Conservation (phyloP, 2,113 vertebrate species). For the Uropsilus gracilis region DNA sequence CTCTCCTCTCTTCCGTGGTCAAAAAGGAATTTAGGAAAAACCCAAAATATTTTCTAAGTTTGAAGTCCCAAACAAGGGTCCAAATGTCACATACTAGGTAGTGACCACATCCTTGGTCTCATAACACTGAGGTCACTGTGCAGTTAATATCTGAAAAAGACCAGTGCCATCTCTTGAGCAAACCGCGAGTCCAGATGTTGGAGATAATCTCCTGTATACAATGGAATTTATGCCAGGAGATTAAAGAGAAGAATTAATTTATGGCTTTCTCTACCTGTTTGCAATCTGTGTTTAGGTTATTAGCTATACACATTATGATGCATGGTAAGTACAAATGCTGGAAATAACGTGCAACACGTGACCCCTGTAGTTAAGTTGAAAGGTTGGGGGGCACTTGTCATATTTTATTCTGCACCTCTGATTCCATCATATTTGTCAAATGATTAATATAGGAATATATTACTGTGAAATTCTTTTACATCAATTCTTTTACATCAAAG, state of each 20-base stretch:
- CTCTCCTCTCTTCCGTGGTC: neutral
- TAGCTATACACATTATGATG: neutral
- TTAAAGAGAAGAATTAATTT: conserved; percentile 69
- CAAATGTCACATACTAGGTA: neutral
- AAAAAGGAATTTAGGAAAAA: neutral
- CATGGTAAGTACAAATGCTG: conserved; percentile 4
- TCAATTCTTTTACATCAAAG: conserved; percentile 58
- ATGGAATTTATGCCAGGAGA: conserved; percentile 28
- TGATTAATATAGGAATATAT: conserved; percentile 54
- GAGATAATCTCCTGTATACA: conserved; percentile 65
- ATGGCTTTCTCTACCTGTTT: conserved; percentile 58
- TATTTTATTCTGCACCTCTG: conserved; percentile 19
- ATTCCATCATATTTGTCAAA: conserved; percentile 3
- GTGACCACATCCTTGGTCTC: neutral
- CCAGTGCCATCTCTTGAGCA: neutral
- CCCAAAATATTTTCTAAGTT: neutral
- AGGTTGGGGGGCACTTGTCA: neutral
- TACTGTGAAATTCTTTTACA: conserved; percentile 47
- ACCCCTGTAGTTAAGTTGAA: neutral
- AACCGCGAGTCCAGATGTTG: conserved; percentile 63
- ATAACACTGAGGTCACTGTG: neutral
- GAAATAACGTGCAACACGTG: conserved; percentile 19
- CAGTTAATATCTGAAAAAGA: neutral
- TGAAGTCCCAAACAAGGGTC: neutral
- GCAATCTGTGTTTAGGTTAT: conserved; percentile 41